Base-by-base conservation (phyloP, 2,113 vertebrate species). In the Embiotoca jacksoni region DNA sequence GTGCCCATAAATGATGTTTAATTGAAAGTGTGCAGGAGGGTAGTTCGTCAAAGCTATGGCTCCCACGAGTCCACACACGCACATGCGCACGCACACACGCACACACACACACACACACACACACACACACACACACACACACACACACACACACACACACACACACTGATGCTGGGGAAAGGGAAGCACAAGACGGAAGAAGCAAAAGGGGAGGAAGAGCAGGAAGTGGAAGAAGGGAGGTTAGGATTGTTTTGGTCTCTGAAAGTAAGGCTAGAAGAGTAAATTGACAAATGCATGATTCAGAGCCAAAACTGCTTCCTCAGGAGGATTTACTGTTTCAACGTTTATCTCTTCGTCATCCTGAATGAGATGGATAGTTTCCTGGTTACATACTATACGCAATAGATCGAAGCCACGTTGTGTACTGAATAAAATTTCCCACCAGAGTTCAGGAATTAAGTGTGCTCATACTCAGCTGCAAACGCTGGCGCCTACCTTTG, bases 21-120 rank as follows among this genome's bases (percentile, higher is more conserved):
- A 94, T 93, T 93, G 81, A 92, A 93, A 91, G 77, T 84, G 86
- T 91, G 87, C 81, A 88, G 86, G 77, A 84, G 85, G 80, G 89
- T 80, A 79, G 83, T 81, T 90, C 9, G 60, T 82, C 77, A 73
- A 72, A 73, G 78, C 74, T 55, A 72, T 55, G 56, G 49, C 76
- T 91, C 87, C 75, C 83, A 75, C 41, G 84, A 73, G 63, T 65
- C 61, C 53, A 76, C 59, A 65, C 50, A 72, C 23, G 23, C 37
- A 61, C 44, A 3, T 2, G 11, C 44, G 11, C 5, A 1, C 44
- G 11, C 44, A 46, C 44, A 6, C 44, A 11, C 11, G 4, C 9
- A 44, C 9, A 44, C 57, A 47, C 46, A 67, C 37, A 56, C 65
- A 56, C 10, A 64, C 63, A 47, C 33, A 55, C 31, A 78, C 13